phyloP scores from a whole-genome alignment of 2,888 invertebrate genomes.

The Drosophila suboccidentalis region DNA sequence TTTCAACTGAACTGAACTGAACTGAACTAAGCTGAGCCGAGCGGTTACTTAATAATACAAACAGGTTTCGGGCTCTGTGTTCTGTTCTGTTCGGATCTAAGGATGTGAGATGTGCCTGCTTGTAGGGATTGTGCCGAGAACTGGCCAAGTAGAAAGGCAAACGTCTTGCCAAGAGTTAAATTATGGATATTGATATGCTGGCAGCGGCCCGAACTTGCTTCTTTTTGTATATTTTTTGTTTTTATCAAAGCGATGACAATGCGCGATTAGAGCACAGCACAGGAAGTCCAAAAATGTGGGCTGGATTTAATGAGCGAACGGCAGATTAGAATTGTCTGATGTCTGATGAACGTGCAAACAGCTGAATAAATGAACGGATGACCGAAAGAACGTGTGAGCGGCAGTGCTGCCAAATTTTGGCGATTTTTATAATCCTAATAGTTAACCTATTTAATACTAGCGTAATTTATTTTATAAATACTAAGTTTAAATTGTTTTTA shows the following conservation, averaged over 20 bases:
- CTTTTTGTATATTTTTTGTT: slow-evolving; percentile 9
- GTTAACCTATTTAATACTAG: too few relatives aligned
- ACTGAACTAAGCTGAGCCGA: slow-evolving; percentile 30
- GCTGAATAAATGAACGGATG: neutral
- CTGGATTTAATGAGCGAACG: slow-evolving; percentile 49
- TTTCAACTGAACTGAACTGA: slow-evolving; percentile 32
- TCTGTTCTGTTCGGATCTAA: slow-evolving; percentile 25
- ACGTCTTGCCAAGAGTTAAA: slow-evolving; percentile 44
- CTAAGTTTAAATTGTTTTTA: too few relatives aligned
- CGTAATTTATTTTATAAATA: too few relatives aligned
- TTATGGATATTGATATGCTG: slow-evolving; percentile 71
- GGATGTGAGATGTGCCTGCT: slow-evolving; percentile 37
- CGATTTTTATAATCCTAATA: too few relatives aligned
- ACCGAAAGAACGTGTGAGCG: neutral
- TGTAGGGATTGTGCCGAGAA: slow-evolving; percentile 17
- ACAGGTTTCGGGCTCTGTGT: slow-evolving; percentile 61
- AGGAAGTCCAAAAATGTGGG: slow-evolving; percentile 50
- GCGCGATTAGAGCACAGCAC: slow-evolving; percentile 62
- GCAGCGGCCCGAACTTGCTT: slow-evolving; percentile 31
- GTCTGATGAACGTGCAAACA: neutral
- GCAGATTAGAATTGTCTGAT: slow-evolving; percentile 23
- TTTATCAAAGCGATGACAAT: slow-evolving; percentile 68
- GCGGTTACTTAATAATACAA: slow-evolving; percentile 79
- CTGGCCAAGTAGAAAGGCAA: slow-evolving; percentile 47
- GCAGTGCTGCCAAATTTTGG: neutral